Evolutionary conservation across 2,888 invertebrate species (phyloP), one percentile per base, ranked within the genome.

Genomic region (Pseudococcus viburni): DNA sequence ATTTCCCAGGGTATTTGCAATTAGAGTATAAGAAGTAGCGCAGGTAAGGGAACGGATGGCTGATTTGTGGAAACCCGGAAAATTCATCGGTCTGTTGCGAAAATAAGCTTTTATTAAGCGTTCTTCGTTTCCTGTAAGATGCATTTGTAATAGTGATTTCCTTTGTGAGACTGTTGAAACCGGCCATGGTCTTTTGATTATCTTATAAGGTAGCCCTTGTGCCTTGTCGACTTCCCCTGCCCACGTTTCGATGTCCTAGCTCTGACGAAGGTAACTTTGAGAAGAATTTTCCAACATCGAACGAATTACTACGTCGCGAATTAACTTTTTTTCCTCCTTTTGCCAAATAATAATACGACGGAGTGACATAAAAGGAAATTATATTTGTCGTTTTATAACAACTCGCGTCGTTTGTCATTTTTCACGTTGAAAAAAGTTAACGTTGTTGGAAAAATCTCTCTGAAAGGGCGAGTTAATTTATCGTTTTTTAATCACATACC

Each of bases 41-140:
- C n/a, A 42, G 80, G n/a, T n/a, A 80, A 42, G 9, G 9, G 9
- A 7, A 73, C 12, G 17, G 80, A 33, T n/a, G n/a, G 8, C 42
- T 80, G 80, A 80, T 80, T 80, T 80, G 42, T 33, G 33, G 42
- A 80, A 80, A 80, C 80, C 42, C 42, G 80, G 80, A 73, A 73
- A 73, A 73, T 73, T 73, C 73, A 73, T 73, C 73, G 26, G 26
- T 73, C 12, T 33, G 80, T 42, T 33, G n/a, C n/a, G 42, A 80
- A 80, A 80, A 80, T 80, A 80, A 80, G 80, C 80, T 80, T 80
- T 80, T 80, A 39, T 73, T 73, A 73, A 39, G 33, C 73, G 73
- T 73, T 33, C 80, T 39, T 80, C 80, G 42, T 39, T 80, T 80
- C 80, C 42, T 80, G 19, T 33, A 46, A 42, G 39, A 33, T 80